phyloP scores from a whole-genome alignment of 2,113 vertebrate genomes.

The Sinocyclocheilus anophthalmus region DNA sequence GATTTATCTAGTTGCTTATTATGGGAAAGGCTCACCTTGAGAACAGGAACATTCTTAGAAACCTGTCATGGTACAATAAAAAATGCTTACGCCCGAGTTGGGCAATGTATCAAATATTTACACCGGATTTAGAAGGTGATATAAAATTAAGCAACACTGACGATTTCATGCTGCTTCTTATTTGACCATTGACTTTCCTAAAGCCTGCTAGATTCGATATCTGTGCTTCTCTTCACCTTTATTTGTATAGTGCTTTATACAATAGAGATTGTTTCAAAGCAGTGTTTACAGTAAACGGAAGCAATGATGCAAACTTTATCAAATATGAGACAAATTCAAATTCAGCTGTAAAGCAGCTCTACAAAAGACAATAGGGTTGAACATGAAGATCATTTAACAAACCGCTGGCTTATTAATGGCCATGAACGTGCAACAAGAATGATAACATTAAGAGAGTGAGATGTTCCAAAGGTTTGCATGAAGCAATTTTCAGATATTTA shows the following conservation, averaged over 20 bases:
- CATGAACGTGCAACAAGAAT: background rate
- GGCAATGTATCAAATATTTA: background rate
- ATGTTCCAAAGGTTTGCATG: background rate
- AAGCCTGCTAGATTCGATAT: background rate
- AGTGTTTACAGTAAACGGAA: background rate
- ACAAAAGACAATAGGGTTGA: background rate
- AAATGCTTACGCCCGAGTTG: too few relatives aligned
- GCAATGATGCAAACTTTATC: too few relatives aligned
- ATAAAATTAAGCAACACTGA: background rate
- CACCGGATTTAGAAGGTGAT: background rate
- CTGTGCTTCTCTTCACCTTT: background rate
- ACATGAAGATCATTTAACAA: background rate
- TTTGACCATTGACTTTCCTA: too few relatives aligned
- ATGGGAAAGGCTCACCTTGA: background rate
- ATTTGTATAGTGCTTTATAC: background rate
- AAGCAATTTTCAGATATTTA: background rate
- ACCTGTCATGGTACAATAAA: background rate
- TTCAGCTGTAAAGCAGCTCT: background rate
- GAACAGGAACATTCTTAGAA: background rate
- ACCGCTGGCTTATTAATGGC: background rate
- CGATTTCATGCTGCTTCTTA: background rate
- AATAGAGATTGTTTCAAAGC: background rate
- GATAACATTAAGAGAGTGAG: background rate
- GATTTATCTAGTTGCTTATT: background rate
- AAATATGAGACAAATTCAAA: background rate